A percentile compares a stretch with the other conserved stretches of the same genome.
phyloP scores from a whole-genome alignment of 2,113 vertebrate genomes.

The Vireo altiloquus region DNA sequence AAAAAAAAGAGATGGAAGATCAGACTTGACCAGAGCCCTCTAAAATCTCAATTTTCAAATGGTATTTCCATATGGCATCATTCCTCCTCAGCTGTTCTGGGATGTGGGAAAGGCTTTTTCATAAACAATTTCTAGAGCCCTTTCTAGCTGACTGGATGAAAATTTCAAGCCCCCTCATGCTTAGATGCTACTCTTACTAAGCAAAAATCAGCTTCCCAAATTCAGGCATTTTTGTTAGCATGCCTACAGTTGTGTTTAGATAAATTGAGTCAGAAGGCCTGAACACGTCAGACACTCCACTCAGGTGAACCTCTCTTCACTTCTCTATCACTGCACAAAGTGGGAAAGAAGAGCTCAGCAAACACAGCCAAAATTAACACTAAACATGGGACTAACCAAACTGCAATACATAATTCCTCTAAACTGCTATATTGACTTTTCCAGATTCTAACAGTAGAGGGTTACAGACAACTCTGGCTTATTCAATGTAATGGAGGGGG shows the following conservation, averaged over 20 bases:
- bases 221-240: neutral
- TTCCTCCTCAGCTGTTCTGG: neutral
- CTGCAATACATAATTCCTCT: neutral
- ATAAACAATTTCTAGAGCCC: neutral
- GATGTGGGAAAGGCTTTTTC: neutral
- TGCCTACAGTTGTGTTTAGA: neutral
- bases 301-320: neutral
- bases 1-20: neutral
- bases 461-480: neutral
- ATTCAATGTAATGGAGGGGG: fast-evolving
- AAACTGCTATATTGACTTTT: neutral
- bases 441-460: neutral
- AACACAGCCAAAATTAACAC: neutral
- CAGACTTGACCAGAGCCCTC: neutral
- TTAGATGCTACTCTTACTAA: neutral
- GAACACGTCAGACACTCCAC: neutral
- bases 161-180: neutral
- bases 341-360: neutral
- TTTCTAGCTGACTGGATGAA: neutral
- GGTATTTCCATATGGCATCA: neutral
- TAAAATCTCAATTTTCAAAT: fast-evolving
- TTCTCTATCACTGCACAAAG: neutral
- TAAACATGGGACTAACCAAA: neutral
- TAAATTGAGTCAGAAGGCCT: neutral
- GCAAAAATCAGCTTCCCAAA: neutral